Evolutionary conservation across 2,797 vertebrate species (phyloP).

Genomic region (Periparus ater): DNA sequence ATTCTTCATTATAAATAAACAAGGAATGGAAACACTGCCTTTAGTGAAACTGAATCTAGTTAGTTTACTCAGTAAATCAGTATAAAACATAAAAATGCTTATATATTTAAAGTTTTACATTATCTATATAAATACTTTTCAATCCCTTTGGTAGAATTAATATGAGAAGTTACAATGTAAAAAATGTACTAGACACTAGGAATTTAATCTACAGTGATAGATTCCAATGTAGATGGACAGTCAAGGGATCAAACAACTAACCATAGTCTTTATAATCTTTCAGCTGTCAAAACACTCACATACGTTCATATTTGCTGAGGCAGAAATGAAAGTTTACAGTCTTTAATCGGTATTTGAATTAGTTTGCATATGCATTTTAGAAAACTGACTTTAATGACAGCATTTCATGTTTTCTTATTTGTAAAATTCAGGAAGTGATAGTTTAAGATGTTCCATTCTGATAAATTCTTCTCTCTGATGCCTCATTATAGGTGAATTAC

Average conservation of each 20-base stretch:
- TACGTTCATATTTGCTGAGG: slow-evolving; percentile 59
- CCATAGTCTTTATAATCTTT: slow-evolving; percentile 12
- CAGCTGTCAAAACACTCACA: slow-evolving; percentile 65
- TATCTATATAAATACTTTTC: not conserved
- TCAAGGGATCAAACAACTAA: slow-evolving; percentile 26
- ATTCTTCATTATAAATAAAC: not conserved
- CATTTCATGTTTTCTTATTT: slow-evolving; percentile 47
- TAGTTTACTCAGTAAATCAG: not conserved
- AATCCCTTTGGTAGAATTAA: not conserved
- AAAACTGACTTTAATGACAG: slow-evolving; percentile 37
- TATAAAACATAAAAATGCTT: not conserved
- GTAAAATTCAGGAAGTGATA: slow-evolving; percentile 28
- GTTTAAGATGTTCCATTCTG: slow-evolving; percentile 13
- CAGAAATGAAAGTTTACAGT: slow-evolving; percentile 57
- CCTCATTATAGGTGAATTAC: slow-evolving; percentile 70
- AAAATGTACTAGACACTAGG: not conserved
- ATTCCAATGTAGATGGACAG: slow-evolving; percentile 29
- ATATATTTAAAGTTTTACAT: not conserved
- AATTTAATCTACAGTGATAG: slow-evolving; percentile 21
- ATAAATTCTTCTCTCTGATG: slow-evolving; percentile 11
- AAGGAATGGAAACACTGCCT: not conserved
- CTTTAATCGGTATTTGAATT: slow-evolving; percentile 54
- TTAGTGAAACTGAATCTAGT: not conserved
- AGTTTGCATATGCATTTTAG: slow-evolving; percentile 54
- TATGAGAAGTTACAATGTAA: slow-evolving; percentile 4